These are phyloP conservation scores for Mormyrus lacerda DNA, from an alignment of 2,113 vertebrate species.

Conservation along the genomic window DNA sequence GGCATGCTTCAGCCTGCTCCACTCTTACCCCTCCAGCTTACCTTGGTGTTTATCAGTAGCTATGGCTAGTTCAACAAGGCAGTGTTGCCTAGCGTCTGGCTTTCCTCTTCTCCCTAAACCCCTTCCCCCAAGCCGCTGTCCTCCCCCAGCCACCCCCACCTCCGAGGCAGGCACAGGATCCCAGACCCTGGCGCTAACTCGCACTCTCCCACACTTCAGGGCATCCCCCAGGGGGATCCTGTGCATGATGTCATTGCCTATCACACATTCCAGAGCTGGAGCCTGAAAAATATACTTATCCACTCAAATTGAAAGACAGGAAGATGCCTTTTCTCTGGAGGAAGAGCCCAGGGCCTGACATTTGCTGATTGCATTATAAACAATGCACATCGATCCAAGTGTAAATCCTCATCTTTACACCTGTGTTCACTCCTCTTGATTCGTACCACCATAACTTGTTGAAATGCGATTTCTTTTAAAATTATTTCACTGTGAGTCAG, in stretches of 20 bases:
- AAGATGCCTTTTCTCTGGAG: slow-evolving; percentile 1
- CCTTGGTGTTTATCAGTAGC: slow-evolving; percentile 4
- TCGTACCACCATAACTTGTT: background rate
- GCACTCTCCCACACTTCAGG: slow-evolving; percentile 15
- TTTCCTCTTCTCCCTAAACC: slow-evolving; percentile 13
- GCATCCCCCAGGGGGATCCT: background rate
- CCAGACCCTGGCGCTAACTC: background rate
- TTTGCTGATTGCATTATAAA: slow-evolving; percentile 3
- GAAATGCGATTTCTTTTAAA: background rate
- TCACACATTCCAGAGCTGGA: slow-evolving; percentile 23
- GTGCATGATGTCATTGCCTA: slow-evolving; percentile 22
- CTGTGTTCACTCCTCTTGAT: background rate
- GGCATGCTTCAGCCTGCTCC: background rate
- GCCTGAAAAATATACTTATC: slow-evolving; percentile 25
- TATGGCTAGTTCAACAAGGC: background rate
- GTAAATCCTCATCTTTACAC: background rate
- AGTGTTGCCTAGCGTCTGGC: slow-evolving; percentile 18
- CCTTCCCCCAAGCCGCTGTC: background rate
- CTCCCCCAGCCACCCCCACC: background rate
- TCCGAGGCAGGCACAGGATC: background rate
- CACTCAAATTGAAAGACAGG: slow-evolving; percentile 11
- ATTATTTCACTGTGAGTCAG: background rate
- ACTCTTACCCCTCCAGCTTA: background rate
- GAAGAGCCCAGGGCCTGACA: background rate
- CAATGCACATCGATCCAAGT: background rate